Evolutionary conservation across 2,888 invertebrate species (phyloP), one percentile per base, ranked within the genome.

Genomic region (Pharmacophagus antenor): DNA sequence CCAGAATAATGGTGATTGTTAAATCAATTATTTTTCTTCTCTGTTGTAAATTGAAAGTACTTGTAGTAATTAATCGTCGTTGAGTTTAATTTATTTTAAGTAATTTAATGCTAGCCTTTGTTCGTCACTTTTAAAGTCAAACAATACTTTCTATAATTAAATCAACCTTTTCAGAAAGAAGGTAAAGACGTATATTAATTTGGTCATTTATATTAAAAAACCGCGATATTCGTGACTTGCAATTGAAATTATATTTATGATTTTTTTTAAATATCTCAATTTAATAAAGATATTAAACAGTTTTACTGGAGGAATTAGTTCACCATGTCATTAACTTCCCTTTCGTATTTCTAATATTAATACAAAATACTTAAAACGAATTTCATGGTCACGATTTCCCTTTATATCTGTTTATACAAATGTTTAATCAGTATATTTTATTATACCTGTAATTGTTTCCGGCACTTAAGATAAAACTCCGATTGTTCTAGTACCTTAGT

Each of bases 31-130:
- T 18, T 44, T 18, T n/a, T 2, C 5, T 44, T 44, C 18, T 10
- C 47, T 2, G 20, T 50, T 18, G 10, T 12, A 20, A 50, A 50
- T 52, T 7, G 52, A 37, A 37, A 41, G 21, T 41, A 41, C 21
- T 50, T 50, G 5, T 18, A 18, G 42, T 50, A 56, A 50, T 56
- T 25, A 27, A 50, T 57, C 42, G 20, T 15, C 42, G 6, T 21
- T 21, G 27, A 27, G 17, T 44, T 25, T 20, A 41, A 56, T 48
- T 48, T 22, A 56, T 25, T 23, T 44, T 20, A 50, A 50, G 42
- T 51, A 44, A 50, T 51, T 57, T 44, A 57, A 44, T 57, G 47
- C 27, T 25, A n/a, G 20, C 27, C 50, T 23, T 57, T 42, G 50
- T 44, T 50, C 50, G 50, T 50, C 57, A 50, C 57, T 50, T 50